Base-by-base conservation (phyloP, 1,140 invertebrate species). In the Apolygus lucorum region DNA sequence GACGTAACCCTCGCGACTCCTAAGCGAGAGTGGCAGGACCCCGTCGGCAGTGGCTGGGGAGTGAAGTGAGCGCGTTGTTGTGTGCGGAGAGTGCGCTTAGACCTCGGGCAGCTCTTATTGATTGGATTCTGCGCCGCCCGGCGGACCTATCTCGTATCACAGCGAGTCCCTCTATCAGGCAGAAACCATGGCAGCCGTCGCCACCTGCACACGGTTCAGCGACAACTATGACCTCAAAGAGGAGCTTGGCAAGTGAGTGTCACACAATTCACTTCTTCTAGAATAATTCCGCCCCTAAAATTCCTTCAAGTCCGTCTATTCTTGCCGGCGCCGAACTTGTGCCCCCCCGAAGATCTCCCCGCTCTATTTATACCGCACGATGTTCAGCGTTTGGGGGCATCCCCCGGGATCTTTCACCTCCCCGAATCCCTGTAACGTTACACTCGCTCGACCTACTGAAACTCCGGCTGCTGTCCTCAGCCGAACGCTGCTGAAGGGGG, bases 191-290 rank as follows among this genome's bases (percentile, higher is more conserved):
- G 83, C 86, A 80, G 85, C 84, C 78, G 85, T 83, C 79, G 87
- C 86, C 78, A 79, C 82, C 76, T 90, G 89, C 84, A 94, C 91
- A 78, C 86, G 91, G 79, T 99, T 99, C 85, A 97, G 92, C 82
- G 96, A 99, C 83, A 98, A 98, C 83, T 99, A 99, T 83, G 97
- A 99, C 77, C 88, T 99, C 73, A 99, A 99, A 85, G 97, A 99
- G 84, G 97, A 99, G 85, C 86, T 99, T 76, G 97, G 97, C 81
- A 99, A 99, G 93, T 96, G 88, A 91, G 94, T 94, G 82, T 4
- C 11, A 59, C n/a, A n/a, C n/a, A n/a, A n/a, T n/a, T n/a, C n/a
- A n/a, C n/a, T n/a, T n/a, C n/a, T n/a, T n/a, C 34, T 42, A 4
- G 4, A 42, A 42, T 42, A 42, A n/a, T 42, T 42, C 4, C 17